A percentile compares a stretch with the other conserved stretches of the same genome.
phyloP scores from a whole-genome alignment of 2,797 vertebrate genomes.

The Urocyon cinereoargenteus region DNA sequence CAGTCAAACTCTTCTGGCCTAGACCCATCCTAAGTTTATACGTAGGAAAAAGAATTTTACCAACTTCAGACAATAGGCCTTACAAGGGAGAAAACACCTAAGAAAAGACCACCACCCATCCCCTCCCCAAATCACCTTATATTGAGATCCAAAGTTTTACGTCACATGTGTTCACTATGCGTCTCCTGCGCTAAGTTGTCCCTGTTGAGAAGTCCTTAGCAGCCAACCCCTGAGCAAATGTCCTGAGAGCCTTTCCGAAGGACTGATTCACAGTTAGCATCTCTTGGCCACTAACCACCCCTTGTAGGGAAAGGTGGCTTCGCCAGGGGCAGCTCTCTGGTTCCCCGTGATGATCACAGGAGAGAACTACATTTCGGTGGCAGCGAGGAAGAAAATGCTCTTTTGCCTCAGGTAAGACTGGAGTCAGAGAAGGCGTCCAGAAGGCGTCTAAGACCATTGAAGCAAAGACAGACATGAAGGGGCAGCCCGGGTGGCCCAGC shows the following conservation, averaged over 20 bases:
- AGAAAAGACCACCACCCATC: not conserved
- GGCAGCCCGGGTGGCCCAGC: no score
- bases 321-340: not conserved
- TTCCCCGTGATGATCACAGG: not conserved
- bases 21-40: not conserved
- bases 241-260: not conserved
- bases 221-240: not conserved
- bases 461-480: not conserved
- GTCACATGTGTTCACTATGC: not conserved
- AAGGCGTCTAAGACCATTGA: not conserved
- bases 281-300: conserved; percentile 32
- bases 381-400: not conserved
- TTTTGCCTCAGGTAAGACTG: conserved; percentile 16
- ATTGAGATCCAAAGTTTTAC: not conserved
- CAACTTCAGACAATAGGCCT: not conserved
- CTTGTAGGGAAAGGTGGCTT: not conserved
- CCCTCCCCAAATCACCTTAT: not conserved
- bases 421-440: not conserved
- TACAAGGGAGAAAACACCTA: conserved; percentile 32
- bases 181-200: not conserved
- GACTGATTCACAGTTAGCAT: not conserved
- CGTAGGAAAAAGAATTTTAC: conserved; percentile 23
- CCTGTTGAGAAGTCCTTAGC: conserved; percentile 34
- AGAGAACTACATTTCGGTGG: not conserved
- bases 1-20: not conserved